Conservation (phyloP, 2,888 invertebrate genomes). For the Eupsilia transversa region DNA sequence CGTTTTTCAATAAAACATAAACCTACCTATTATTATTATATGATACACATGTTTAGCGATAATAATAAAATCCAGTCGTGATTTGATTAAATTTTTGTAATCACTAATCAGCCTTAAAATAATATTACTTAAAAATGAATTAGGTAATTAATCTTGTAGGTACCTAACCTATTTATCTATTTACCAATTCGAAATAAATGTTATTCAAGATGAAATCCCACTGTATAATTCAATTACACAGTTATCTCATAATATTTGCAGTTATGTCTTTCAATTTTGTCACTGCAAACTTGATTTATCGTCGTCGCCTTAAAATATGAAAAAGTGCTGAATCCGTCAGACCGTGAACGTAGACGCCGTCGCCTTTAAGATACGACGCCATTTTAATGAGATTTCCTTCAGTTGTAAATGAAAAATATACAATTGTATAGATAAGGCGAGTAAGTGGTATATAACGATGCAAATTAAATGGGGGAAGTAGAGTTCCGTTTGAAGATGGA, state of each 20-base stretch:
- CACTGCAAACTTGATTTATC: constrained; percentile 14
- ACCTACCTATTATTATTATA: no score
- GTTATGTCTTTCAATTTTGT: background rate
- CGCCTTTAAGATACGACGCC: constrained; percentile 24
- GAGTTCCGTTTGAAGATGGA: constrained; percentile 15
- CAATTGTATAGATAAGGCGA: background rate
- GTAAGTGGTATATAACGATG: constrained; percentile 1
- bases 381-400: constrained; percentile 60
- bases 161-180: background rate
- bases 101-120: background rate
- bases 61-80: background rate
- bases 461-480: constrained; percentile 34
- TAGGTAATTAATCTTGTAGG: no score
- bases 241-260: constrained; percentile 5
- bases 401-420: constrained; percentile 37
- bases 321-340: constrained; percentile 25
- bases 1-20: no score
- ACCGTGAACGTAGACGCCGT: constrained; percentile 43
- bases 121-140: no score
- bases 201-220: background rate
- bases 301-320: constrained; percentile 21
- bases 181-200: background rate
- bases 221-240: constrained; percentile 5
- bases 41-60: no score
- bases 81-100: background rate